Conservation (phyloP, 2,888 invertebrate species). For the Craniophora ligustri region DNA sequence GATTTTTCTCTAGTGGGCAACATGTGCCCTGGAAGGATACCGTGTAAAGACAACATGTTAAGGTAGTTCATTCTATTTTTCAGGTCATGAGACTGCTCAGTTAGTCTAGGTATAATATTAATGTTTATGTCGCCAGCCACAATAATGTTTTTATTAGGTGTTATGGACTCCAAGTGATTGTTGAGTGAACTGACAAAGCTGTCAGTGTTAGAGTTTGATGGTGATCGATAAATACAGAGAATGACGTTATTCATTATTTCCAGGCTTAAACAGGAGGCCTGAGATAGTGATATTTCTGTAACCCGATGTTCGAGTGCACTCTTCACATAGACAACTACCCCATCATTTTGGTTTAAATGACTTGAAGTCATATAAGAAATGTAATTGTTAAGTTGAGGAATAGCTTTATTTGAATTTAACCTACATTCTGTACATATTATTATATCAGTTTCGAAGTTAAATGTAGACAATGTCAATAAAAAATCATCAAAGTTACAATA, state of each 20-base stretch:
- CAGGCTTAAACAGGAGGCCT: neutral
- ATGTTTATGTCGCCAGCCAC: conserved; percentile 5
- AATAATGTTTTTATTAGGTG: neutral
- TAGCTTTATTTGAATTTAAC: neutral
- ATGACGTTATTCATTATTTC: neutral
- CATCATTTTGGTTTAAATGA: neutral
- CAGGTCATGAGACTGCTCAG: neutral
- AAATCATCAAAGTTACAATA: neutral
- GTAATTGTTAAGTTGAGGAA: neutral
- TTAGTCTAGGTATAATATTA: conserved; percentile 8
- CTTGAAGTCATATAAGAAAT: no score
- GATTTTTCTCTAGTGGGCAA: conserved; percentile 8
- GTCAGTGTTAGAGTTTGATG: neutral
- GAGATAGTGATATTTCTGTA: neutral
- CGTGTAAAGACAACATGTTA: conserved; percentile 9
- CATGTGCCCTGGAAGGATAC: conserved; percentile 17
- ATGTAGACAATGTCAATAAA: neutral
- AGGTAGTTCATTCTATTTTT: conserved; percentile 20
- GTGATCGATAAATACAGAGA: neutral
- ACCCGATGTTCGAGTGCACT: neutral
- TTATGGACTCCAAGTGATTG: neutral
- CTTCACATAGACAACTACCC: neutral
- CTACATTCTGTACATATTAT: neutral
- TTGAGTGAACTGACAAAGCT: neutral
- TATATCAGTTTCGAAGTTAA: neutral